Base-by-base conservation (phyloP, 2,797 vertebrate genomes). In the Alosa sapidissima region DNA sequence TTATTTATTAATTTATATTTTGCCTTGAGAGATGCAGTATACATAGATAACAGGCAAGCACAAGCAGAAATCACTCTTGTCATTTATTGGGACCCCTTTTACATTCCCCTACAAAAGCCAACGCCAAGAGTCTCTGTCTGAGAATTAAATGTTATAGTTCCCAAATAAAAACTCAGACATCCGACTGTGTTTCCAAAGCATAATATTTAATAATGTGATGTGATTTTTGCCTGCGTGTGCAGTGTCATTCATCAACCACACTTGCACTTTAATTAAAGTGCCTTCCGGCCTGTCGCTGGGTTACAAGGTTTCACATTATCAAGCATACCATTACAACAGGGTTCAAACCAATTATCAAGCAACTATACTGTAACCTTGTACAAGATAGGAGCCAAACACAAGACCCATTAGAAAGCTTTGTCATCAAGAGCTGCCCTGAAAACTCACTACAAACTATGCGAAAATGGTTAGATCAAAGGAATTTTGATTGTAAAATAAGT, bases 131-230 rank as follows among this genome's bases (percentile, higher is more conserved):
- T 83, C 85, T 83, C 81, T 82, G 81, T 33, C 13, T 75, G 55
- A 83, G 81, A 89, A 87, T 89, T 84, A 88, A n/a, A 86, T 93
- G 94, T 94, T 94, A 95, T 90, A 89, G 93, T 91, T 89, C 88
- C 89, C 91, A 93, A 93, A 94, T 95, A 94, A 94, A 95, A 94
- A 91, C 93, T 92, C 90, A 94, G 93, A 92, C 93, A 92, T 92
- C 88, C 13, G 51, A 14, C 51, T 88, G 86, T 91, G 88, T 93
- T 85, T 93, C 90, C 90, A 91, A 93, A 92, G 92, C 91, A 89
- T 91, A 92, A 88, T 81, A 89, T 93, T 92, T 93, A 93, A 95
- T 93, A 94, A 92, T 91, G 89, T 89, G 87, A 91, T 88, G 89
- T 87, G 87, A 89, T 92, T 95, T 93, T 86, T 92, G 92, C 91